A percentile compares a stretch with the other conserved stretches of the same genome.
These are phyloP conservation scores for Odontamblyopus rebecca DNA, from an alignment of 2,797 vertebrate genomes.

Conservation along the genomic window DNA sequence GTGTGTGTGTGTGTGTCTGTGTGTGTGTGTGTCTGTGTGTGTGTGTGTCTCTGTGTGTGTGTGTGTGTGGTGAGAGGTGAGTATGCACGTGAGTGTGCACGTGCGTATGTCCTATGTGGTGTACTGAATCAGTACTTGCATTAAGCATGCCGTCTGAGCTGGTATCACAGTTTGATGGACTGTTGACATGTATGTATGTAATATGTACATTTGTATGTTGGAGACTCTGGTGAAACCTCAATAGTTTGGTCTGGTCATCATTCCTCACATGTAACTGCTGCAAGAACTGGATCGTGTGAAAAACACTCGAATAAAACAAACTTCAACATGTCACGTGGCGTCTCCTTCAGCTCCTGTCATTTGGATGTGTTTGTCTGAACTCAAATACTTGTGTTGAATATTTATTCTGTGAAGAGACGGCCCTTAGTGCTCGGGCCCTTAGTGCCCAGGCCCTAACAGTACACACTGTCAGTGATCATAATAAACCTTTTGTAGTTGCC, in stretches of 20 bases:
- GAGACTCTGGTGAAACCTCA: conserved; percentile 57
- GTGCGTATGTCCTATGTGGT: conserved; percentile 66
- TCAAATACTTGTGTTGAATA: background rate
- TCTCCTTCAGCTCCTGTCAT: background rate
- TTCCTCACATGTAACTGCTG: conserved; percentile 63
- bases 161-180: conserved; percentile 70
- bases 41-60: conserved; percentile 44
- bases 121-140: conserved; percentile 83
- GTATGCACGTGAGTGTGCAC: conserved; percentile 63
- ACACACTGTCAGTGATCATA: background rate
- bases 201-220: conserved; percentile 73
- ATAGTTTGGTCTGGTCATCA: conserved; percentile 40
- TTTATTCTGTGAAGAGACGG: background rate
- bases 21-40: conserved; percentile 46
- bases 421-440: background rate
- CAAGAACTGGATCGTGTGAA: conserved; percentile 66
- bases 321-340: background rate
- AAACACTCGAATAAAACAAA: conserved; percentile 68
- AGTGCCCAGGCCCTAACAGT: background rate
- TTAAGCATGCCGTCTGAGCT: conserved; percentile 79
- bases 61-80: conserved; percentile 31
- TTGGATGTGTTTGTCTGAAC: background rate
- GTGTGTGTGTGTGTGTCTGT: conserved; percentile 38
- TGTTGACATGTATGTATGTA: conserved; percentile 62
- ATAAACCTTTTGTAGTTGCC: background rate